Percentiles rank a stretch among this genome's conserved stretches.
These are phyloP conservation scores for Bambusicola thoracicus DNA, from an alignment of 2,113 vertebrate genomes.

Conservation along the genomic window DNA sequence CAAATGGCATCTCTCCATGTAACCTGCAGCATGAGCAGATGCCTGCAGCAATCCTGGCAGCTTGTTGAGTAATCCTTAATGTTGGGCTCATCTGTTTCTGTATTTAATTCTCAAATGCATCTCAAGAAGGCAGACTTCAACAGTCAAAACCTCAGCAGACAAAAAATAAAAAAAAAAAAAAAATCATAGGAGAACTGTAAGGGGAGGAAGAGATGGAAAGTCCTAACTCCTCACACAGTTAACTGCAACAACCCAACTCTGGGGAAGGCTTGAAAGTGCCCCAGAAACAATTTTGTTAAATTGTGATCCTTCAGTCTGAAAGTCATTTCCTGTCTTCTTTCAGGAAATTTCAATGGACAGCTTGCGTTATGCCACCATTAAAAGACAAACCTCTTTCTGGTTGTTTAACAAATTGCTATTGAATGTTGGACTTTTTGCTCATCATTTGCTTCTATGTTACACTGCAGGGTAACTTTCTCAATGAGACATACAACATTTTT, in stretches of 20 bases:
- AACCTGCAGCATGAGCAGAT: background rate
- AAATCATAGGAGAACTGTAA: accelerated
- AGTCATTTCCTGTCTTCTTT: background rate
- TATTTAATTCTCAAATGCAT: background rate
- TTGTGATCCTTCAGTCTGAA: background rate
- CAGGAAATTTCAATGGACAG: background rate
- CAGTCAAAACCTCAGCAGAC: background rate
- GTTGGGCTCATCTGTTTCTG: background rate
- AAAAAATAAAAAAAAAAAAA: background rate
- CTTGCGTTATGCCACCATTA: background rate
- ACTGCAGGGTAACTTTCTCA: background rate
- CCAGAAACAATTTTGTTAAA: background rate
- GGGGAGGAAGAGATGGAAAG: background rate
- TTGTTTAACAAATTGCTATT: background rate
- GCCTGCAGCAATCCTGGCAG: background rate
- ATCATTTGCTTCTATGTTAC: background rate
- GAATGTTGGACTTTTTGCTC: background rate
- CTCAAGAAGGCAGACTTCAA: background rate
- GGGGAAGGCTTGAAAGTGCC: background rate
- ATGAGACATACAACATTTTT: accelerated
- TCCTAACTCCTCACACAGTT: background rate
- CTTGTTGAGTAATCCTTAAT: background rate
- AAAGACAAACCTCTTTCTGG: background rate
- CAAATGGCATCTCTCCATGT: background rate
- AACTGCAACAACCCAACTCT: accelerated